Conservation (phyloP, 1,140 invertebrate species). For the Leptinotarsa undecemlineata region DNA sequence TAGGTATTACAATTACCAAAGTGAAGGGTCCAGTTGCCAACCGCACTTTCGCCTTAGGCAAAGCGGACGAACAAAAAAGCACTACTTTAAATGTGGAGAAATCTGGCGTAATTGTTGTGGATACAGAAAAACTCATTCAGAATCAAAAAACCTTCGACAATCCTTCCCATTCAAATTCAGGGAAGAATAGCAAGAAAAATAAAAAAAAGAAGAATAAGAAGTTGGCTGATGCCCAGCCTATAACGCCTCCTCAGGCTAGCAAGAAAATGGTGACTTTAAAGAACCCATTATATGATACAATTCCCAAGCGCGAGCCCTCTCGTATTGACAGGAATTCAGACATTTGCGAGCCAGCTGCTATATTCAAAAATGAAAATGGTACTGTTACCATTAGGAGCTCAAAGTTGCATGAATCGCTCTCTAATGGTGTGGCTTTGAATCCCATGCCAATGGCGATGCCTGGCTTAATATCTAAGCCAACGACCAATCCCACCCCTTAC, state of each 20-base stretch:
- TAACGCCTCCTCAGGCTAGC: conserved; percentile 1
- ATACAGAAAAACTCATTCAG: conserved; percentile 63
- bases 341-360: conserved; percentile 61
- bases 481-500: conserved; percentile 25
- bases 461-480: conserved; percentile 39
- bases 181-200: conserved; percentile 46
- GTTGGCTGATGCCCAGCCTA: conserved; percentile 48
- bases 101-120: conserved; percentile 68
- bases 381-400: conserved; percentile 84
- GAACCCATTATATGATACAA: conserved; percentile 71
- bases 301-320: conserved; percentile 31
- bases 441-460: conserved; percentile 33
- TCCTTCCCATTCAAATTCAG: conserved; percentile 22
- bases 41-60: conserved; percentile 56
- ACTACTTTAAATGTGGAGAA: conserved; percentile 48
- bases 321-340: conserved; percentile 34
- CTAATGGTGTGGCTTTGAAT: conserved; percentile 35
- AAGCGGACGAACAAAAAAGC: conserved; percentile 54
- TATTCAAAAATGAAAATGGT: conserved; percentile 72
- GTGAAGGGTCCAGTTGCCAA: conserved; percentile 65
- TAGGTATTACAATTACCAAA: conserved; percentile 76
- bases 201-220: conserved; percentile 67
- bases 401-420: conserved; percentile 44
- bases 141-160: conserved; percentile 32
- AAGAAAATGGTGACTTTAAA: conserved; percentile 70